A percentile compares a stretch with the other conserved stretches of the same genome.
Conservation (phyloP, 2,113 vertebrate genomes). For the Sigmodon hispidus region DNA sequence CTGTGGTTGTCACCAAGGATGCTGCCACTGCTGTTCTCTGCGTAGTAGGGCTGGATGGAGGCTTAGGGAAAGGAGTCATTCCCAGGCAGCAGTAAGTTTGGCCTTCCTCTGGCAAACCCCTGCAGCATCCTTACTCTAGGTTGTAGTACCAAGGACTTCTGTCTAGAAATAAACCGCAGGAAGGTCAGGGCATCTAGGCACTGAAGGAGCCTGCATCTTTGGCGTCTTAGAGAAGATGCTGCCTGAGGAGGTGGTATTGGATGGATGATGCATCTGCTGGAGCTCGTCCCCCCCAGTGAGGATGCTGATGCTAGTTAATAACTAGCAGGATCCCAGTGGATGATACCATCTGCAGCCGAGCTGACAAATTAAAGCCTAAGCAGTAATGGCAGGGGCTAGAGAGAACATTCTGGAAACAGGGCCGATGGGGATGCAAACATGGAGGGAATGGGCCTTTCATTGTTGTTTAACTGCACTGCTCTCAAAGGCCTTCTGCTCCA, state of each 20-base stretch:
- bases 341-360: conserved; percentile 81
- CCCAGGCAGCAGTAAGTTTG: not conserved
- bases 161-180: not conserved
- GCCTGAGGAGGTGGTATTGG: not conserved
- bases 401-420: conserved; percentile 70
- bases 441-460: conserved; percentile 69
- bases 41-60: not conserved
- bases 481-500: conserved; percentile 46
- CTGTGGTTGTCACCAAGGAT: not conserved
- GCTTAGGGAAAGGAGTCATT: not conserved
- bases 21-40: not conserved
- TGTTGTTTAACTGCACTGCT: conserved; percentile 42
- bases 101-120: not conserved
- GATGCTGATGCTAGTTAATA: conserved; percentile 69
- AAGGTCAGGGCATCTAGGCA: not conserved
- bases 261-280: not conserved
- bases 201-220: not conserved
- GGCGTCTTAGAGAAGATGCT: not conserved
- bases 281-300: not conserved
- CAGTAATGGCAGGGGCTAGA: conserved; percentile 53
- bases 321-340: conserved; percentile 68
- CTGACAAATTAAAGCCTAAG: conserved; percentile 78
- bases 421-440: conserved; percentile 65
- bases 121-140: not conserved
- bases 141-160: not conserved